Percentiles rank a stretch among this genome's conserved stretches.
These are phyloP conservation scores for Lypha dubia DNA, from an alignment of 2,888 invertebrate species.

Conservation along the genomic window DNA sequence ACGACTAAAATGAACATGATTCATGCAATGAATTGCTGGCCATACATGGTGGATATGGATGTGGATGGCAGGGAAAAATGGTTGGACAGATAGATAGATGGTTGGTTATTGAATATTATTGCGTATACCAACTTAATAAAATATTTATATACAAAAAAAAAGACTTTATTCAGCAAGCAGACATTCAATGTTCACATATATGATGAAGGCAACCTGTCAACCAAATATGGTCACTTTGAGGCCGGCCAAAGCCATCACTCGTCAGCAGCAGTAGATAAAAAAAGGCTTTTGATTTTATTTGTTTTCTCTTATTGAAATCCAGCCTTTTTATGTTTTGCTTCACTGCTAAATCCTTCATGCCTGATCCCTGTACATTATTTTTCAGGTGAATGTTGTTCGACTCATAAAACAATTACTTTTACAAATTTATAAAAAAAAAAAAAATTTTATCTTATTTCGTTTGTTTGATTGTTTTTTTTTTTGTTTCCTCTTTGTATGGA, in stretches of 20 bases:
- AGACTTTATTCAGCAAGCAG: constrained; percentile 35
- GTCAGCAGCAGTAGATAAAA: constrained; percentile 42
- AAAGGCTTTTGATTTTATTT: constrained; percentile 14
- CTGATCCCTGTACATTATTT: constrained; percentile 49
- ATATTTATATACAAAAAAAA: constrained; percentile 30
- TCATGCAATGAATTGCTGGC: constrained; percentile 50
- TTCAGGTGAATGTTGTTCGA: constrained; percentile 63
- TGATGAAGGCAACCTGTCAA: constrained; percentile 71
- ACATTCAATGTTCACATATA: constrained; percentile 58
- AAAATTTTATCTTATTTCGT: constrained; percentile 68
- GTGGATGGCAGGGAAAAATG: constrained; percentile 40
- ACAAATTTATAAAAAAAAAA: constrained; percentile 80
- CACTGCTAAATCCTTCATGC: constrained; percentile 52
- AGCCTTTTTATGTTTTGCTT: neutral
- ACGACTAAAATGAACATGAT: constrained; percentile 51
- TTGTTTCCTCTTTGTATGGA: neutral
- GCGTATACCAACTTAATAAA: constrained; percentile 43
- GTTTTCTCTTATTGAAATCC: constrained; percentile 16
- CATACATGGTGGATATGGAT: constrained; percentile 23
- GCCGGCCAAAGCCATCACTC: constrained; percentile 58
- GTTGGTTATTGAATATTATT: constrained; percentile 45
- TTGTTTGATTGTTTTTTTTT: neutral
- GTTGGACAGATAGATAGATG: constrained; percentile 35
- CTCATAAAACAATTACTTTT: constrained; percentile 80
- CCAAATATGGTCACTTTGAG: constrained; percentile 70